Evolutionary conservation across 2,888 invertebrate genomes (phyloP), one percentile per base, ranked within the genome.

Genomic region (Microplitis deprimator): DNA sequence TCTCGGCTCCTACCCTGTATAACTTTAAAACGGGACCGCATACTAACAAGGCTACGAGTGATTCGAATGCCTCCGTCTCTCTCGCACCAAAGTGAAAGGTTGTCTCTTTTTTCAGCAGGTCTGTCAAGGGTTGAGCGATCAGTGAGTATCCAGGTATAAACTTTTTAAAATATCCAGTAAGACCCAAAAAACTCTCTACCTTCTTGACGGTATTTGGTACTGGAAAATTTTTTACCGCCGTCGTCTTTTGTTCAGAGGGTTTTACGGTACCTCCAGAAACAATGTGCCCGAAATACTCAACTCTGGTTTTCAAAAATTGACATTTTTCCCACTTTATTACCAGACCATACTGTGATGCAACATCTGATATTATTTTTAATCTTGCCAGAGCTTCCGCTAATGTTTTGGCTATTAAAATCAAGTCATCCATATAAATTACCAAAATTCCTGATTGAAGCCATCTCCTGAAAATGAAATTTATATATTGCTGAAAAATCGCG

Each of bases 281-380:
- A 67, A 62, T 59, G 64, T 82, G 77, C 3, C 82, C 83, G 3
- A 83, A 38, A 60, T 78, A 84, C 50, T 84, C 82, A 1, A 84
- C 79, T 29, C 59, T 78, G 4, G 6, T 70, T 38, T 78, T 65
- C 13, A 82, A 50, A 65, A 84, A 78, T 5, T 74, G 64, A 68
- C 82, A 83, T 62, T 83, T 82, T 40, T 77, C 60, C 80, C 81
- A 82, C 62, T 82, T 83, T 6, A 84, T 81, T 64, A 20, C 68
- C 16, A 84, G 40, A 0, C 82, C 81, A 8, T 78, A 65, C 29
- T 78, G 68, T 17, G 78, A 77, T 2, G 81, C 81, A 8, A 73
- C 62, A 16, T 75, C 64, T 29, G 83, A 73, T 16, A 83, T 81
- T 65, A 5, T 50, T 29, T 78, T n/a, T 1, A 81, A 67, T n/a